Evolutionary conservation across 1,140 invertebrate species (phyloP).

Genomic region (Mactra quadrangularis): DNA sequence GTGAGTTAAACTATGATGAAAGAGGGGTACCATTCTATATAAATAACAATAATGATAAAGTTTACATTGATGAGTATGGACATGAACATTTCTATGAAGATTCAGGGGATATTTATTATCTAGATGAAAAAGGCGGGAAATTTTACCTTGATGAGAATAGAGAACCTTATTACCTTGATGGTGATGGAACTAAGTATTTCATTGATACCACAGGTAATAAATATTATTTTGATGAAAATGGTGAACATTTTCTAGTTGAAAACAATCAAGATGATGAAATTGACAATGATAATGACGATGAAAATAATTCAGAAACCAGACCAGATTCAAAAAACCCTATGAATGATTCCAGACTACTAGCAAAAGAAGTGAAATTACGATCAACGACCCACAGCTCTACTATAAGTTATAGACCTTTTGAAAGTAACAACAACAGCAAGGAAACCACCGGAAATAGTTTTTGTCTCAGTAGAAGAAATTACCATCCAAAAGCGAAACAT

Average conservation of each 20-base stretch:
- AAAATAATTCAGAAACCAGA: background rate
- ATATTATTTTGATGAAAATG: slow-evolving; percentile 39
- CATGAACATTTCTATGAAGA: background rate
- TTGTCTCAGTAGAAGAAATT: too few relatives aligned
- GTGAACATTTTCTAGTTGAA: slow-evolving; percentile 2
- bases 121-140: slow-evolving; percentile 8
- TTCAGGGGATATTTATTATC: slow-evolving; percentile 6
- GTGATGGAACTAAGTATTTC: background rate
- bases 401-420: too few relatives aligned
- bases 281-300: background rate
- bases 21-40: slow-evolving; percentile 17
- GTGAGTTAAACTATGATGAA: slow-evolving; percentile 8
- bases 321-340: background rate
- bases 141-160: slow-evolving; percentile 44
- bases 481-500: background rate
- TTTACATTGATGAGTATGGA: slow-evolving; percentile 23
- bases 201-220: background rate
- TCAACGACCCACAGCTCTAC: background rate
- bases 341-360: background rate
- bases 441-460: too few relatives aligned
- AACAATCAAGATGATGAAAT: background rate
- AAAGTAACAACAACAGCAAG: too few relatives aligned
- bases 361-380: background rate
- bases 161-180: slow-evolving; percentile 30
- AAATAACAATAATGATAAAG: background rate